Conservation (phyloP, 2,888 invertebrate genomes). For the Trichogramma dendrolimi region DNA sequence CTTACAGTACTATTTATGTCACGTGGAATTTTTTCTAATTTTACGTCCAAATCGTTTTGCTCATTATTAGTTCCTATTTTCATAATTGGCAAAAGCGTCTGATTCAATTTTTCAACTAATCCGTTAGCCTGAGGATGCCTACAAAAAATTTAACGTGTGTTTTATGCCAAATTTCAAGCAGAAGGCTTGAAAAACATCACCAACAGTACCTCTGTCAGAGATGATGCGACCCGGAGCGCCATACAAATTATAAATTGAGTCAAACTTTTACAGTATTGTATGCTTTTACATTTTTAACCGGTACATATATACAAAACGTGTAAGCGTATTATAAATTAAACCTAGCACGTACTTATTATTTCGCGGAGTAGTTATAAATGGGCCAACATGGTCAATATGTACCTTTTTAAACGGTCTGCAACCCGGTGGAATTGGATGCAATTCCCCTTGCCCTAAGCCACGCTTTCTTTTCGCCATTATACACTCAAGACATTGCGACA, state of each 20-base stretch:
- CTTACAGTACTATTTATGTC: background rate
- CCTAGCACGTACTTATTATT: background rate
- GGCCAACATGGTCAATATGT: too few species aligned
- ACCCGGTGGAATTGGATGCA: too few species aligned
- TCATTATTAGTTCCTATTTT: background rate
- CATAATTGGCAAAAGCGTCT: too few species aligned
- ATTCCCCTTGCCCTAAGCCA: too few species aligned
- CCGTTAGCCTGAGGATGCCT: too few species aligned
- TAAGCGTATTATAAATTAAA: conserved; percentile 13
- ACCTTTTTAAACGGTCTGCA: too few species aligned
- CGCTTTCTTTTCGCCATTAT: too few species aligned
- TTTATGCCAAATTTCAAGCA: conserved; percentile 10
- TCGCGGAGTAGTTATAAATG: too few species aligned
- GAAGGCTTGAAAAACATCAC: conserved; percentile 3
- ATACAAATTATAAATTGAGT: background rate
- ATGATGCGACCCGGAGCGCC: conserved; percentile 14
- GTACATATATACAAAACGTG: conserved; percentile 2
- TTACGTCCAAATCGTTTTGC: background rate
- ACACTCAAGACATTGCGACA: too few species aligned
- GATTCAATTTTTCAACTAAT: too few species aligned
- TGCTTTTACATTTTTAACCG: conserved; percentile 6
- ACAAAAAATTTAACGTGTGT: conserved; percentile 8
- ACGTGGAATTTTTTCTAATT: background rate
- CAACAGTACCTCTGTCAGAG: conserved; percentile 12
- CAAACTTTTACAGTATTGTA: background rate